Evolutionary conservation across 2,797 vertebrate species (phyloP).

Genomic region (Gallinago stenura): DNA sequence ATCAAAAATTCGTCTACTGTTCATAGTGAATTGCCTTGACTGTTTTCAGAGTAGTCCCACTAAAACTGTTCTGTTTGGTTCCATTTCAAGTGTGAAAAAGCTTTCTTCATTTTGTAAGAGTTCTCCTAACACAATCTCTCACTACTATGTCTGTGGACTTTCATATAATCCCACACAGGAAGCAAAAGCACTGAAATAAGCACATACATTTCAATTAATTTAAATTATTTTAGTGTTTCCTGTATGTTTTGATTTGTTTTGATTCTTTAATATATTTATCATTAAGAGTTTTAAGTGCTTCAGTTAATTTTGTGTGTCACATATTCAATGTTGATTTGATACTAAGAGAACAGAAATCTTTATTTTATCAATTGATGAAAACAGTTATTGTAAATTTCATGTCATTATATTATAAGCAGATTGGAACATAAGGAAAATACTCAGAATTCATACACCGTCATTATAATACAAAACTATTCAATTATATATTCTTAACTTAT

Average conservation of each 20-base stretch:
- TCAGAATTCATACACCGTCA: not conserved
- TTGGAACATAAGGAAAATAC: not conserved
- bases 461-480: not conserved
- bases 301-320: not conserved
- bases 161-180: not conserved
- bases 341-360: not conserved
- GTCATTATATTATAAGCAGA: not conserved
- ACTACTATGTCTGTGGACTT: not conserved
- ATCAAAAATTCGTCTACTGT: not conserved
- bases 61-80: not conserved
- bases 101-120: not conserved
- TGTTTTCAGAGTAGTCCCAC: not conserved
- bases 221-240: not conserved
- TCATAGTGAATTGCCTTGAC: not conserved
- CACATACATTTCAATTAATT: not conserved
- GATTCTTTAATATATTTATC: not conserved
- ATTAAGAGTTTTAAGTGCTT: not conserved
- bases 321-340: not conserved
- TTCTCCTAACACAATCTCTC: not conserved
- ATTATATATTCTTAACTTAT: not conserved
- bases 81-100: not conserved
- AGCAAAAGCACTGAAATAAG: not conserved
- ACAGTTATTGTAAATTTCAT: not conserved
- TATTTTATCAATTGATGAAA: not conserved
- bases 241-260: not conserved